phyloP scores from a whole-genome alignment of 2,888 invertebrate genomes.

The Hemicrepidius hirtus region DNA sequence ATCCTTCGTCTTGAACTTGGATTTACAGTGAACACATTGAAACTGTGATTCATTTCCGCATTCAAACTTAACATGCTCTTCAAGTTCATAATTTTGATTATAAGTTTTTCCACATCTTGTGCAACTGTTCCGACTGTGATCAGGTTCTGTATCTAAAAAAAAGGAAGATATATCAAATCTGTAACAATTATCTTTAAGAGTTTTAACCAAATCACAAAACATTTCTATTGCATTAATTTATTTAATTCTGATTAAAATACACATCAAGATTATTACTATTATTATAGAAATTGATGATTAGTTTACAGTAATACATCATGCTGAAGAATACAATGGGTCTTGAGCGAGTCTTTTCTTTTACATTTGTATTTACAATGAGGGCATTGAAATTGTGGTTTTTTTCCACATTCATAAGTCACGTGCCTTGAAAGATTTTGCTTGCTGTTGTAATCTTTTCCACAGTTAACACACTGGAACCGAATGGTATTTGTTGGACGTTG shows the following conservation, averaged over 20 bases:
- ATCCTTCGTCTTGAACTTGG: constrained; percentile 25
- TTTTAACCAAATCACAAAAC: too few relatives aligned
- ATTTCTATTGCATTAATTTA: too few relatives aligned
- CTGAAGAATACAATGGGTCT: neutral
- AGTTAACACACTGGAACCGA: neutral
- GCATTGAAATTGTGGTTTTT: constrained; percentile 36
- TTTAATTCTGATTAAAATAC: too few relatives aligned
- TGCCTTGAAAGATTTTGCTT: constrained; percentile 30
- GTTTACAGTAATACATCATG: neutral
- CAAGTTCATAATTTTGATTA: constrained; percentile 21
- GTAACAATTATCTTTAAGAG: too few relatives aligned
- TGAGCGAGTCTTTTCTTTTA: constrained; percentile 26
- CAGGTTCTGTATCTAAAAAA: too few relatives aligned
- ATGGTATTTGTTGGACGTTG: too few relatives aligned
- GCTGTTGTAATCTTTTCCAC: constrained; percentile 8
- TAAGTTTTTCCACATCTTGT: neutral
- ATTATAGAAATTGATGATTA: too few relatives aligned
- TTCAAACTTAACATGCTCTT: constrained; percentile 37
- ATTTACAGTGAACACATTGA: constrained; percentile 24
- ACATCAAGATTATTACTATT: too few relatives aligned
- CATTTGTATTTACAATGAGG: constrained; percentile 25
- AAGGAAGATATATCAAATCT: too few relatives aligned
- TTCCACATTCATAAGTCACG: constrained; percentile 37
- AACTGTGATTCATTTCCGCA: constrained; percentile 39
- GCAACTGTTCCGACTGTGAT: too few relatives aligned